A percentile compares a stretch with the other conserved stretches of the same genome.
These are phyloP conservation scores for Neodiprion lecontei DNA, from an alignment of 1,140 invertebrate species.

Conservation along the genomic window DNA sequence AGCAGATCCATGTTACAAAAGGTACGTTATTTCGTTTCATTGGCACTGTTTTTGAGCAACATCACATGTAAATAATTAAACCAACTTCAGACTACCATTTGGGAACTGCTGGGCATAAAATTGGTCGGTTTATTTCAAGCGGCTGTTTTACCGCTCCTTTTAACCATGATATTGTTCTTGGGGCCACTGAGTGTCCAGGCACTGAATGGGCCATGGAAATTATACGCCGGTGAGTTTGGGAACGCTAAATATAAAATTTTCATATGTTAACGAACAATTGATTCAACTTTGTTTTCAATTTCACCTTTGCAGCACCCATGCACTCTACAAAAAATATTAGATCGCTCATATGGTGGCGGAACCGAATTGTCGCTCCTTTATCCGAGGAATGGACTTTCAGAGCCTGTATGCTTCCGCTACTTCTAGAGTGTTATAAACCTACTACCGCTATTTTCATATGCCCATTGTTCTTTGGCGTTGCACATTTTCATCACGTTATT, in stretches of 20 bases:
- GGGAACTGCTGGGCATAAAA: conserved; percentile 79
- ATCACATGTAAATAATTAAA: conserved; percentile 14
- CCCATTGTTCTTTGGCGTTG: conserved; percentile 92
- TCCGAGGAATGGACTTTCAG: conserved; percentile 95
- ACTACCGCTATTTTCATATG: conserved; percentile 81
- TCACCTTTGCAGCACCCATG: conserved; percentile 68
- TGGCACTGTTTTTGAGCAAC: conserved; percentile 17
- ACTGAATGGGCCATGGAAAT: conserved; percentile 71
- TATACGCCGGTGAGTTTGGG: conserved; percentile 70
- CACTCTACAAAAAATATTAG: conserved; percentile 76
- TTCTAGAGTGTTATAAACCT: conserved; percentile 83
- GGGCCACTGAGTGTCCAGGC: conserved; percentile 81
- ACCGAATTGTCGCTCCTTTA: conserved; percentile 89
- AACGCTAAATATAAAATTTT: background rate
- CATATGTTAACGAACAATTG: conserved; percentile 23
- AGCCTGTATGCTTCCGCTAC: conserved; percentile 91
- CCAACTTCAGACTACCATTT: conserved; percentile 66
- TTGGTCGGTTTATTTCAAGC: conserved; percentile 77
- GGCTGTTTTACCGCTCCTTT: conserved; percentile 74
- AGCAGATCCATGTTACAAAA: conserved; percentile 66
- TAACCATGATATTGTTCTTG: conserved; percentile 86
- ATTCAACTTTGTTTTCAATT: conserved; percentile 22
- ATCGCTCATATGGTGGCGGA: conserved; percentile 86
- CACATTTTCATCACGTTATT: conserved; percentile 91
- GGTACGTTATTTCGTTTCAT: conserved; percentile 47